These are phyloP conservation scores for Ceratina japonica DNA, from an alignment of 1,140 invertebrate genomes.

Conservation along the genomic window DNA sequence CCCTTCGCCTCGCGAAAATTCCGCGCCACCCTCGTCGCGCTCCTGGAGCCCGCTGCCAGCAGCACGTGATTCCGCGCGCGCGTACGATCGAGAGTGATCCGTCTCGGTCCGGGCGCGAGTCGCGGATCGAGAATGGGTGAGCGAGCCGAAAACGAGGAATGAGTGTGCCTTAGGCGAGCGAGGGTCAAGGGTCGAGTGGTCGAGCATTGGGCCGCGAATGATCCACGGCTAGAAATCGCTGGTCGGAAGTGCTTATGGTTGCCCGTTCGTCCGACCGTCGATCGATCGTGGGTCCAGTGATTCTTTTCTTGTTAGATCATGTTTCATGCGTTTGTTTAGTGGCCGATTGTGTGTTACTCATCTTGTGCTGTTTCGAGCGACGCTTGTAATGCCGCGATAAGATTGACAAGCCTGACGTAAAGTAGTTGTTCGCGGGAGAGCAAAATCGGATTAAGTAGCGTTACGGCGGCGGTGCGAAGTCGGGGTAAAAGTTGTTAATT, in stretches of 20 bases:
- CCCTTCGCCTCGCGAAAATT: constrained; percentile 20
- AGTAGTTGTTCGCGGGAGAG: background rate
- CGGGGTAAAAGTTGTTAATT: too few relatives aligned
- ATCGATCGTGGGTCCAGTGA: too few relatives aligned
- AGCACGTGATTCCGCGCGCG: too few relatives aligned
- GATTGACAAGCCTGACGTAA: background rate
- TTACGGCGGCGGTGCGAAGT: too few relatives aligned
- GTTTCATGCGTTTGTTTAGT: too few relatives aligned
- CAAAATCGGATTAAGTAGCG: too few relatives aligned
- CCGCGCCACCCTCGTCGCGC: background rate
- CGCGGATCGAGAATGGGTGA: background rate
- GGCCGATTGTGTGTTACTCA: too few relatives aligned
- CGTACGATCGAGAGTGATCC: background rate
- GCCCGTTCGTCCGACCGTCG: background rate
- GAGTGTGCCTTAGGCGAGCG: background rate
- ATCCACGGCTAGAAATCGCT: background rate
- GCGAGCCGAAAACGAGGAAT: background rate
- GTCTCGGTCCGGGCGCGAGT: background rate
- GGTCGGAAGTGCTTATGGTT: background rate
- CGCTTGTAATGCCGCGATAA: background rate
- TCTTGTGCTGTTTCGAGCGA: too few relatives aligned
- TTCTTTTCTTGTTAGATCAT: too few relatives aligned
- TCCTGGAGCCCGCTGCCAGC: too few relatives aligned
- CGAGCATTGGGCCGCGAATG: background rate
- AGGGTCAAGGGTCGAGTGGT: background rate